Evolutionary conservation across 2,888 invertebrate species (phyloP).

Genomic region (Meteorus colon): DNA sequence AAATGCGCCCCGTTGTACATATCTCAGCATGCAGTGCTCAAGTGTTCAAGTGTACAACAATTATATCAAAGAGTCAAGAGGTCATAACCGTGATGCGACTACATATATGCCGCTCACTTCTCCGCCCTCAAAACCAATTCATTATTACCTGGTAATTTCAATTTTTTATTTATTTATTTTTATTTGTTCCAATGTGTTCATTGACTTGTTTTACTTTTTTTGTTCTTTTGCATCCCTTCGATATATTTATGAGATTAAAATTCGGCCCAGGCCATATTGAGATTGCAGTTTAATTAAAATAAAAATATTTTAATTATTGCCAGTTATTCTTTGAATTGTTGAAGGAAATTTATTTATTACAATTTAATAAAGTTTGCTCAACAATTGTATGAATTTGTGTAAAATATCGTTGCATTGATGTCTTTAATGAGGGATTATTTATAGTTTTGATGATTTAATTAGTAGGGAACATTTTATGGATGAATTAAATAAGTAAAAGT

Average conservation of each 20-base stretch:
- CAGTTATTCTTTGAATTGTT: no score
- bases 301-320: no score
- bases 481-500: not conserved
- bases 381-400: no score
- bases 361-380: no score
- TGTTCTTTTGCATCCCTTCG: not conserved
- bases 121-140: constrained; percentile 33
- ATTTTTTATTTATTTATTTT: constrained; percentile 14
- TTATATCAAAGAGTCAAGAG: constrained; percentile 64
- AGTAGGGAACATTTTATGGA: no score
- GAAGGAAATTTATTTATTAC: no score
- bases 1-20: not conserved
- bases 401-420: not conserved
- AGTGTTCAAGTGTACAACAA: constrained; percentile 55
- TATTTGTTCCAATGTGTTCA: not conserved
- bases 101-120: constrained; percentile 44
- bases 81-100: constrained; percentile 63
- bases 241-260: constrained; percentile 4
- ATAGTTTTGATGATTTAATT: no score
- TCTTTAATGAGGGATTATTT: not conserved
- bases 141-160: constrained; percentile 24
- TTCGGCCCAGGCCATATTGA: not conserved
- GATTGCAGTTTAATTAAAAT: not conserved
- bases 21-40: constrained; percentile 27
- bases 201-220: not conserved